Percentiles rank a stretch among this genome's conserved stretches.
Conservation (phyloP, 2,888 invertebrate species). For the Polia nebulosa region DNA sequence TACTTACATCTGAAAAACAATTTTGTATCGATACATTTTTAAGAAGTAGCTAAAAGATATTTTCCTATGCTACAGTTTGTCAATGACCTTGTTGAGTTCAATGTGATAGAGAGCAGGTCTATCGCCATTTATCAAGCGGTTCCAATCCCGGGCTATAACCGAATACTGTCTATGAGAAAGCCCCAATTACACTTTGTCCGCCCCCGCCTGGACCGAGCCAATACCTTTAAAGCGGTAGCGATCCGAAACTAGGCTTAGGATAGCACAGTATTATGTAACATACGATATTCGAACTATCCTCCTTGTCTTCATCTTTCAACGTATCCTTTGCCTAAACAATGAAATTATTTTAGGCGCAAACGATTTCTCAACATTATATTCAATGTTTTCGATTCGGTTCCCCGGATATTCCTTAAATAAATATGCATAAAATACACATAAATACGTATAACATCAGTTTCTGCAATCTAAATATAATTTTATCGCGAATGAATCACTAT, state of each 20-base stretch:
- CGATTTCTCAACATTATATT: conserved; percentile 44
- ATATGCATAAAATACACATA: conserved; percentile 64
- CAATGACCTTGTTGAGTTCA: conserved; percentile 8
- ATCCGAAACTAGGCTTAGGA: conserved; percentile 18
- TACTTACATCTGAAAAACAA: neutral
- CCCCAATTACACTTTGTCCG: conserved; percentile 39
- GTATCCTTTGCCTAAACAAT: conserved; percentile 41
- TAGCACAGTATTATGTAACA: conserved; percentile 20
- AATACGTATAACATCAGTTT: conserved; percentile 67
- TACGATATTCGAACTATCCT: conserved; percentile 1
- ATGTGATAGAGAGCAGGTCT: neutral
- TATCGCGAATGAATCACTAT: conserved; percentile 74
- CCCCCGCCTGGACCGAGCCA: conserved; percentile 38
- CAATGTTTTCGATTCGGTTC: conserved; percentile 54
- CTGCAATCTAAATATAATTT: conserved; percentile 77
- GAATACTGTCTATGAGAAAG: conserved; percentile 35
- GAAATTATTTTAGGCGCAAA: conserved; percentile 41
- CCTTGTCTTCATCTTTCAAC: conserved; percentile 11
- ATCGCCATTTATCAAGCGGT: conserved; percentile 34
- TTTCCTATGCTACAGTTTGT: too few species aligned
- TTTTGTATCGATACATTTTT: neutral
- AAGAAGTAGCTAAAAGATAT: neutral
- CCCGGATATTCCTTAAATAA: conserved; percentile 70
- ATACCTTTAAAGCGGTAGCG: conserved; percentile 47
- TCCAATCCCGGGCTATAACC: conserved; percentile 21